These are phyloP conservation scores for Formica selysi DNA, from an alignment of 1,140 invertebrate genomes.

Conservation along the genomic window DNA sequence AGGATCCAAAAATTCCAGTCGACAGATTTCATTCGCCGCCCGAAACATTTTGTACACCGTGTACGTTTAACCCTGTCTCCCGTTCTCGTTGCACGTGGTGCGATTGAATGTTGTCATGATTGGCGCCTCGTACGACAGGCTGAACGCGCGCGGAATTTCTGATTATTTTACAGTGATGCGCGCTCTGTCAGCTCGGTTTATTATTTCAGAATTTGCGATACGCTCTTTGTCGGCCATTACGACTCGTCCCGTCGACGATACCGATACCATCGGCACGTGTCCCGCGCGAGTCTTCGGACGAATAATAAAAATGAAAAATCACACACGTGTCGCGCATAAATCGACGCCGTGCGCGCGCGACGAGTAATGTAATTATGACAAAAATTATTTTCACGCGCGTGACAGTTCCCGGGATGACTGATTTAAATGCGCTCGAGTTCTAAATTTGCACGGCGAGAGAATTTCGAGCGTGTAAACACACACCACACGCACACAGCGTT, in stretches of 20 bases:
- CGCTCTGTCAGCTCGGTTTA: constrained; percentile 75
- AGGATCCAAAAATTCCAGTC: constrained; percentile 7
- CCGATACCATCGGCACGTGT: constrained; percentile 67
- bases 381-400: constrained; percentile 54
- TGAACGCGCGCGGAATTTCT: constrained; percentile 82
- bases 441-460: constrained; percentile 41
- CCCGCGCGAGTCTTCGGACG: constrained; percentile 38
- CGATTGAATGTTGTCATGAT: constrained; percentile 85
- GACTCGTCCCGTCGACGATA: constrained; percentile 70
- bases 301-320: constrained; percentile 55
- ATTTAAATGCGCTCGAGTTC: constrained; percentile 51
- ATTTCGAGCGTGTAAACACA: constrained; percentile 35
- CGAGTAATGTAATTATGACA: constrained; percentile 47
- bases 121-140: constrained; percentile 81
- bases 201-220: constrained; percentile 81
- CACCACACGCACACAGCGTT: neutral
- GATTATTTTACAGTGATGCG: constrained; percentile 78
- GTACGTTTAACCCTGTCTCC: constrained; percentile 68
- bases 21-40: constrained; percentile 8
- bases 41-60: constrained; percentile 59
- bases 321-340: constrained; percentile 6
- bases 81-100: constrained; percentile 75
- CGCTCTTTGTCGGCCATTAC: constrained; percentile 71
- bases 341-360: constrained; percentile 22
- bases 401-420: constrained; percentile 7